Percentiles rank a stretch among this genome's conserved stretches.
These are phyloP conservation scores for Thysanoteuthis rhombus DNA, from an alignment of 2,888 invertebrate genomes.

Conservation along the genomic window DNA sequence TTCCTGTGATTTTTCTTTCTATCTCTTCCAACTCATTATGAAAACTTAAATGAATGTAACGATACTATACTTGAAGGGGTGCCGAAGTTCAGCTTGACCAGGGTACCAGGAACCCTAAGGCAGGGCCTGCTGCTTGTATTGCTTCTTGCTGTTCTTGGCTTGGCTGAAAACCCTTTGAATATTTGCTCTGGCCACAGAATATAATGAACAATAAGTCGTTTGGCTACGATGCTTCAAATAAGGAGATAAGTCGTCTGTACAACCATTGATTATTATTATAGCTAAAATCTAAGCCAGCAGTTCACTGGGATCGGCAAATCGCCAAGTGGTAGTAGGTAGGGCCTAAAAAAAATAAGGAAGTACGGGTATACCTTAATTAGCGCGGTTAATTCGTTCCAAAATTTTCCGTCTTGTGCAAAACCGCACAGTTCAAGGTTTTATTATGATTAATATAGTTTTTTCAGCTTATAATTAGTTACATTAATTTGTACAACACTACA, in stretches of 20 bases:
- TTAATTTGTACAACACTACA: too few relatives aligned
- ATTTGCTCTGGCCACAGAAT: background rate
- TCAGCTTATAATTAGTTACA: too few relatives aligned
- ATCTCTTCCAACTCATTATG: background rate
- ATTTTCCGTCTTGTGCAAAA: too few relatives aligned
- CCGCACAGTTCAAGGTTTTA: too few relatives aligned
- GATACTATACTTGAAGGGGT: too few relatives aligned
- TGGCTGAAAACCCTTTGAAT: background rate
- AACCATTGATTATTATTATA: background rate
- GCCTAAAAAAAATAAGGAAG: too few relatives aligned
- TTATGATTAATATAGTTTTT: too few relatives aligned
- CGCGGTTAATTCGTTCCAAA: too few relatives aligned
- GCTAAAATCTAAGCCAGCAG: background rate
- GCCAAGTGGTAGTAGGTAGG: background rate
- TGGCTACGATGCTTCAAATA: background rate
- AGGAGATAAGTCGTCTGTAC: background rate
- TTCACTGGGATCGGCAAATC: background rate
- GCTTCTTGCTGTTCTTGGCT: background rate
- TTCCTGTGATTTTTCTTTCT: background rate
- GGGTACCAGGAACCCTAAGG: too few relatives aligned
- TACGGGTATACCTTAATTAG: too few relatives aligned
- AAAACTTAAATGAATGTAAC: too few relatives aligned
- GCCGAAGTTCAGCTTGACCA: too few relatives aligned
- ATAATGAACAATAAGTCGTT: background rate
- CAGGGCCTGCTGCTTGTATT: background rate